Evolutionary conservation across 2,113 vertebrate species (phyloP).

Genomic region (Aleadryas rufinucha): DNA sequence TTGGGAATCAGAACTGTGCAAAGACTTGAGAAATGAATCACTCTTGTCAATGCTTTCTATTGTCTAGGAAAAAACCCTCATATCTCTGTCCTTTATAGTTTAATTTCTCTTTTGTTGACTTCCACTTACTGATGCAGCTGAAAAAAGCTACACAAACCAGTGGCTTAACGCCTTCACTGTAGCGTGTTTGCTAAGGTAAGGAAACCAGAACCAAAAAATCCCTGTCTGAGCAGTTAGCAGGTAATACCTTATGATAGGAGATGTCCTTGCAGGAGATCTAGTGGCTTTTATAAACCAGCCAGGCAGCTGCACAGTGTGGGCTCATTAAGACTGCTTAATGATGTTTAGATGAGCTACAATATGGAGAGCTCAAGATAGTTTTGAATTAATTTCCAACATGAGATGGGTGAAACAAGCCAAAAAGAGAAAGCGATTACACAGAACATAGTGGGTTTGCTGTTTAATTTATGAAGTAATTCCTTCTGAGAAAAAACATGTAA

Average conservation of each 20-base stretch:
- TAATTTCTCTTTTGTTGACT: not conserved
- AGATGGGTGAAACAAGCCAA: not conserved
- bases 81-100: not conserved
- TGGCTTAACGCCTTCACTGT: not conserved
- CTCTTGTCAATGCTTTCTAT: not conserved
- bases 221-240: not conserved
- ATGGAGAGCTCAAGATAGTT: not conserved
- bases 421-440: not conserved
- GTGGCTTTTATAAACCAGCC: not conserved
- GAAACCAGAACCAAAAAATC: not conserved
- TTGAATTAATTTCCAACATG: not conserved
- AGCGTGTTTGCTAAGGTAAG: not conserved
- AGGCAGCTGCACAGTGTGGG: not conserved
- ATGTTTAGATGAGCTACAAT: not conserved
- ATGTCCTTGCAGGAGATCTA: not conserved
- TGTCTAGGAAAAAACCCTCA: rapidly evolving
- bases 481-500: not conserved
- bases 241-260: not conserved
- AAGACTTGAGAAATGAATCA: not conserved
- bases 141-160: not conserved
- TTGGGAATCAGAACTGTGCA: not conserved
- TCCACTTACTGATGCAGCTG: not conserved
- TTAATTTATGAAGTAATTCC: not conserved
- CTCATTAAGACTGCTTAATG: not conserved
- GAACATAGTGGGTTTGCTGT: not conserved